Percentiles rank a stretch among this genome's conserved stretches.
These are phyloP conservation scores for Clistopyga incitator DNA, from an alignment of 2,888 invertebrate species.

Conservation along the genomic window DNA sequence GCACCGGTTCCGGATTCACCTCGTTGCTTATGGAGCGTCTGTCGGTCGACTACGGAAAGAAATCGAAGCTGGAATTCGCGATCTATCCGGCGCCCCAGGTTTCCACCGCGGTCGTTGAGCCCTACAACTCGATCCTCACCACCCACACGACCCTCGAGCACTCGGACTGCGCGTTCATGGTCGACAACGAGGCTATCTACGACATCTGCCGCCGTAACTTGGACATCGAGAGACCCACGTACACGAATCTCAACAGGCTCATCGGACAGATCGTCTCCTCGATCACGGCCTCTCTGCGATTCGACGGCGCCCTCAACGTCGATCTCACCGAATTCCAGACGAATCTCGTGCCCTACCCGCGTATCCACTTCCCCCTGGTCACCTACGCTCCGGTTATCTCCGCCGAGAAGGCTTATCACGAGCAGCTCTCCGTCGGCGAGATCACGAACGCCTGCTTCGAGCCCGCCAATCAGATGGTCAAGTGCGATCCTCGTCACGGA, in stretches of 20 bases:
- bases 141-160: constrained; percentile 98
- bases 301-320: constrained; percentile 97
- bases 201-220: constrained; percentile 97
- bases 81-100: constrained; percentile 98
- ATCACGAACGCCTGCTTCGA: constrained; percentile 98
- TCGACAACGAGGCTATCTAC: constrained; percentile 95
- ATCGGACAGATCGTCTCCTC: constrained; percentile 98
- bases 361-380: constrained; percentile 97
- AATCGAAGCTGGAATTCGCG: constrained; percentile 97
- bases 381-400: constrained; percentile 97
- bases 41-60: constrained; percentile 98
- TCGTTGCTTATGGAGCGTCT: constrained; percentile 98
- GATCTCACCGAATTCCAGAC: constrained; percentile 98
- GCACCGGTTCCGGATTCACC: constrained; percentile 98
- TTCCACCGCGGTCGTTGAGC: constrained; percentile 97
- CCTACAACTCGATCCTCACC: constrained; percentile 98
- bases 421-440: constrained; percentile 95
- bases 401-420: constrained; percentile 97
- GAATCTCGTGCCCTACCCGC: constrained; percentile 97
- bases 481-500: constrained; percentile 96
- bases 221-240: constrained; percentile 97
- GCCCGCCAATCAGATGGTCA: constrained; percentile 98
- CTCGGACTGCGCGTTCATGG: constrained; percentile 98
- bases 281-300: constrained; percentile 96
- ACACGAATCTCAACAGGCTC: constrained; percentile 97